These are phyloP conservation scores for Nestor notabilis DNA, from an alignment of 2,113 vertebrate genomes.

Conservation along the genomic window DNA sequence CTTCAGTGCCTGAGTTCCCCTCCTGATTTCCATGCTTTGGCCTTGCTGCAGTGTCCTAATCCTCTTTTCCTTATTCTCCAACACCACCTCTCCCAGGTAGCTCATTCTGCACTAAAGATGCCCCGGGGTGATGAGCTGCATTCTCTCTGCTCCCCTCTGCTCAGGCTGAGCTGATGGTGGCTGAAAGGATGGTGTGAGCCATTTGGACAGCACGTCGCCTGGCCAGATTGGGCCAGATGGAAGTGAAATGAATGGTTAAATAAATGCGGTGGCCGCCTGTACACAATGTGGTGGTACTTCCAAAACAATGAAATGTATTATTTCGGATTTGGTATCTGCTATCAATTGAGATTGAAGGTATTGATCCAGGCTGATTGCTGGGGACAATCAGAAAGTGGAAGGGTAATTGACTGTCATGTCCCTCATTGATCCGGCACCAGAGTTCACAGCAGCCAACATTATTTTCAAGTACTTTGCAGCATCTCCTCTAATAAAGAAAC, in stretches of 20 bases:
- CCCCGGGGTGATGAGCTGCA: rapidly evolving
- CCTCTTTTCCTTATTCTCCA: background rate
- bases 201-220: rapidly evolving
- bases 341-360: conserved; percentile 74
- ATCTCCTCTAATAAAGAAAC: conserved; percentile 61
- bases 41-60: background rate
- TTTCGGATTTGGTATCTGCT: conserved; percentile 54
- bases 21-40: background rate
- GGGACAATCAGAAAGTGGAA: conserved; percentile 73
- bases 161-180: background rate
- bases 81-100: background rate
- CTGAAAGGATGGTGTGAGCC: background rate
- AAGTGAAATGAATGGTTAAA: background rate
- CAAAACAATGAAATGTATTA: background rate
- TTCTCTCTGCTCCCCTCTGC: background rate
- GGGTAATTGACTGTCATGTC: conserved; percentile 74
- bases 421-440: conserved; percentile 56
- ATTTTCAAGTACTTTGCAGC: conserved; percentile 70
- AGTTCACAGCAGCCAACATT: conserved; percentile 57
- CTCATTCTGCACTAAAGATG: background rate
- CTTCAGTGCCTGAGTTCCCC: background rate
- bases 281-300: background rate
- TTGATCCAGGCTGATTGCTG: conserved; percentile 71
- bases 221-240: background rate
- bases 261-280: background rate